Conservation (phyloP, 2,797 vertebrate genomes). For the Coregonus ussuriensis region DNA sequence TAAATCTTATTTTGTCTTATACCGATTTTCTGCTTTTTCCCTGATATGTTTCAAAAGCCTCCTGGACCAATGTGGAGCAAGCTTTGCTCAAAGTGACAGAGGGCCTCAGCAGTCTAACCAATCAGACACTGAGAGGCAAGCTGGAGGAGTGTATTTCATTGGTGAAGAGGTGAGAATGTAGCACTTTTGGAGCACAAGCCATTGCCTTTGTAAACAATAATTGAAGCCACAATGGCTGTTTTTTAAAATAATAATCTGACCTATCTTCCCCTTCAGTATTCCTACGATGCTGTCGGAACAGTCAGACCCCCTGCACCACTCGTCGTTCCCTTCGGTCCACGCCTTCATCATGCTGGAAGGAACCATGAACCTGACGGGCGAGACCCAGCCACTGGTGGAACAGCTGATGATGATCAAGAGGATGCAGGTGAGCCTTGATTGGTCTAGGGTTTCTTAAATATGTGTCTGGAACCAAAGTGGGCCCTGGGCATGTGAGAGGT, state of each 20-base stretch:
- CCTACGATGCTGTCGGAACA: constrained; percentile 86
- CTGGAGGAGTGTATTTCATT: constrained; percentile 84
- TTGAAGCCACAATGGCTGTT: too few relatives aligned
- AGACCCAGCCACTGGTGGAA: constrained; percentile 91
- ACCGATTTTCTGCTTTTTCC: constrained; percentile 4
- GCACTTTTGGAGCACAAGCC: background rate
- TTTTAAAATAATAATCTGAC: too few relatives aligned
- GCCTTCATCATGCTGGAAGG: constrained; percentile 95
- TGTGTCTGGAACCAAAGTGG: too few relatives aligned
- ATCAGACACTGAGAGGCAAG: constrained; percentile 78
- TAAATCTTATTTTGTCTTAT: background rate
- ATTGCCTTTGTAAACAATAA: too few relatives aligned
- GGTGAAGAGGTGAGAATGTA: constrained; percentile 84
- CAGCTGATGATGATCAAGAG: constrained; percentile 98
- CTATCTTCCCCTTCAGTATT: constrained; percentile 73
- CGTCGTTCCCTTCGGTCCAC: constrained; percentile 91
- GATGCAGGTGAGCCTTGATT: constrained; percentile 86
- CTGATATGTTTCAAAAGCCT: constrained; percentile 71
- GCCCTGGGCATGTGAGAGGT: too few relatives aligned
- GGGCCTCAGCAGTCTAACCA: constrained; percentile 76
- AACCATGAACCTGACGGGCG: constrained; percentile 96
- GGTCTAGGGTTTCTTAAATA: background rate
- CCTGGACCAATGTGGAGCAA: constrained; percentile 90
- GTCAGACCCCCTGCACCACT: constrained; percentile 79
- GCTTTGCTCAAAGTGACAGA: constrained; percentile 85